These are phyloP conservation scores for human (Homo sapiens) DNA, from an alignment of 2,113 vertebrate genomes.

Conservation along the genomic window DNA sequence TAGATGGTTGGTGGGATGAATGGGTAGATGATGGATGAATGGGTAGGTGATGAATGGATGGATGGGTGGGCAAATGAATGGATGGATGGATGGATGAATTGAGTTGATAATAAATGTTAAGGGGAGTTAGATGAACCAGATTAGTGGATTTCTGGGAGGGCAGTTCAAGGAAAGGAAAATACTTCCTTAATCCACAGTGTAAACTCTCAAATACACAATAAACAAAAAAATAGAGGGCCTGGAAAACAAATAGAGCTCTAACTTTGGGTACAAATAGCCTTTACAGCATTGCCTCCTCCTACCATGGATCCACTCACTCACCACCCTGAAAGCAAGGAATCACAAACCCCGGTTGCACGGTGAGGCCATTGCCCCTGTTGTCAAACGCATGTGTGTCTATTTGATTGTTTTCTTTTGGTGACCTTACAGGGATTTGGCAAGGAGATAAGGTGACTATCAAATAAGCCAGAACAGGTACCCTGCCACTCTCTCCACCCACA, in stretches of 20 bases:
- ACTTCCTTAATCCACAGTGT: not conserved
- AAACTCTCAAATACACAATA: not conserved
- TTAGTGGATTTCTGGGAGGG: not conserved
- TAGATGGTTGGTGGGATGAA: not conserved
- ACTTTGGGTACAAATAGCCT: not conserved
- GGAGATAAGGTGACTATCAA: not conserved
- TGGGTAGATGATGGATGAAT: not conserved
- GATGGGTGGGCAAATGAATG: not conserved
- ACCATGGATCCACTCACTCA: not conserved
- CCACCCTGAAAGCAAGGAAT: not conserved
- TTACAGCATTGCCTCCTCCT: not conserved
- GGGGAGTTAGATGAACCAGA: not conserved
- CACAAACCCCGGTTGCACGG: not conserved
- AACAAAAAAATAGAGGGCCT: not conserved
- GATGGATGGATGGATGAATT: not conserved
- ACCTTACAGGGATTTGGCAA: not conserved
- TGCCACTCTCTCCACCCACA: no score
- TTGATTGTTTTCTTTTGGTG: not conserved
- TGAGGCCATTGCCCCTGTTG: not conserved
- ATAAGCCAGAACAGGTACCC: not conserved
- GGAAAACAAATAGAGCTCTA: not conserved
- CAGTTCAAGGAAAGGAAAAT: not conserved
- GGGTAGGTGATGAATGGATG: accelerated
- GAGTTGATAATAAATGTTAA: not conserved
- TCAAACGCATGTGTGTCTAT: not conserved